Evolutionary conservation across 53 echinoderm and acorn worm genomes (phyloP).

Genomic region (Stichopus horrens): DNA sequence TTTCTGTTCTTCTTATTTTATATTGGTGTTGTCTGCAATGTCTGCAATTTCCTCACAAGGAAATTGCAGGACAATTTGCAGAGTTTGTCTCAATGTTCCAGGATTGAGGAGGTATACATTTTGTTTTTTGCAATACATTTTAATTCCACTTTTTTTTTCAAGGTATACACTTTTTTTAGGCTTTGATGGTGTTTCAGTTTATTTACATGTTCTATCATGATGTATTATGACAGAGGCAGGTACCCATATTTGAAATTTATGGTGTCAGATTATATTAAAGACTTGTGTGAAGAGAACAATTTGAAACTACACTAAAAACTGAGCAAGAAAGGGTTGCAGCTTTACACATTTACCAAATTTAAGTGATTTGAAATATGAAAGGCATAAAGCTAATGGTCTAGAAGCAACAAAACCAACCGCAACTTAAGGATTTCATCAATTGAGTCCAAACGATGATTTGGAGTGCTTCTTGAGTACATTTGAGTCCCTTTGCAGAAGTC

Average conservation of each 20-base stretch:
- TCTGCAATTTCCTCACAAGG: not conserved
- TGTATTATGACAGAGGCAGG: not conserved
- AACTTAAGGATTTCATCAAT: constrained; percentile 16
- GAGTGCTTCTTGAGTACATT: not conserved
- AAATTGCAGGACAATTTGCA: not conserved
- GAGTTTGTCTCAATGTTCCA: not conserved
- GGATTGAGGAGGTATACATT: not conserved
- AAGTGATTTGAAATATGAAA: not conserved
- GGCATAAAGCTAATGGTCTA: not conserved
- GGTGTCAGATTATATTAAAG: constrained; percentile 26
- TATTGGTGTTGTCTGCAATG: constrained; percentile 5
- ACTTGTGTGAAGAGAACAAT: constrained; percentile 16
- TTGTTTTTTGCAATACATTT: not conserved
- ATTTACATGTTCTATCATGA: not conserved
- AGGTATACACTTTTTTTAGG: too few relatives aligned
- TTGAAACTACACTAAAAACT: not conserved
- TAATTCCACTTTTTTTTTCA: too few relatives aligned
- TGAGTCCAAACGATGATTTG: not conserved
- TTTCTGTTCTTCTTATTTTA: not conserved
- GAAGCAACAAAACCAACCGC: too few relatives aligned
- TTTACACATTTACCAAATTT: constrained; percentile 27
- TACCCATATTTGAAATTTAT: constrained; percentile 29
- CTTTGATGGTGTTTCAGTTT: not conserved
- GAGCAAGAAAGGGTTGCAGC: constrained; percentile 18
- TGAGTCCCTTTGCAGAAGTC: not conserved